A percentile compares a stretch with the other conserved stretches of the same genome.
Conservation (phyloP, 2,797 vertebrate genomes). For the Squalus acanthias region DNA sequence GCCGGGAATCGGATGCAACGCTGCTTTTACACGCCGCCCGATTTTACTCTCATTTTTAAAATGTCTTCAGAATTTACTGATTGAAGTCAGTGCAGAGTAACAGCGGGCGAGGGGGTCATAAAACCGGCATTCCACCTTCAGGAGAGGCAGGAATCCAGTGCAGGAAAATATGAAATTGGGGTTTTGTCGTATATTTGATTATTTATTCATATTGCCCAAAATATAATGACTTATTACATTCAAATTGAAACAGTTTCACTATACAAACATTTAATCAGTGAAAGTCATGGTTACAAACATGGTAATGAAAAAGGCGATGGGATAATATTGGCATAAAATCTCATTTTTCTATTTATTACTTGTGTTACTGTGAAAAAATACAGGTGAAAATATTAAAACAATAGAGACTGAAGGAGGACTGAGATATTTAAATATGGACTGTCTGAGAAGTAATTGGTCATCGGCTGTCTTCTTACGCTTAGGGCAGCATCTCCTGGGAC, state of each 20-base stretch:
- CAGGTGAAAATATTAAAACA: neutral
- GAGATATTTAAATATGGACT: neutral
- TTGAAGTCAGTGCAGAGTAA: neutral
- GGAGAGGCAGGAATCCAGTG: neutral
- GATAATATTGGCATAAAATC: neutral
- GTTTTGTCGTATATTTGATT: too few relatives aligned
- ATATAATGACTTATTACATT: neutral
- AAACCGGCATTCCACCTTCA: too few relatives aligned
- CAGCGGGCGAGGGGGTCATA: too few relatives aligned
- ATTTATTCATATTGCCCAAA: neutral
- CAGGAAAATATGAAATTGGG: neutral
- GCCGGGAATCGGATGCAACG: too few relatives aligned
- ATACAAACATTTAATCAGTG: neutral
- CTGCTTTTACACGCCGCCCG: rapidly evolving
- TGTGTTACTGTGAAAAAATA: neutral
- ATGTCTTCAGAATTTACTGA: too few relatives aligned
- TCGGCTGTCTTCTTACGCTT: neutral
- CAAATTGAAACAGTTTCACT: neutral
- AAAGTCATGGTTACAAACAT: neutral
- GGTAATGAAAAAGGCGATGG: neutral
- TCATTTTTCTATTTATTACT: neutral
- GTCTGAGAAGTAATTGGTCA: neutral
- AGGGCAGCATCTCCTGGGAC: neutral
- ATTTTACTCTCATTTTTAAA: neutral
- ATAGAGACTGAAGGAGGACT: neutral